Evolutionary conservation across 30 jellyfish, hydroid and myxozoan species (phyloP).

Genomic region (Pseudorhiza aurosa): DNA sequence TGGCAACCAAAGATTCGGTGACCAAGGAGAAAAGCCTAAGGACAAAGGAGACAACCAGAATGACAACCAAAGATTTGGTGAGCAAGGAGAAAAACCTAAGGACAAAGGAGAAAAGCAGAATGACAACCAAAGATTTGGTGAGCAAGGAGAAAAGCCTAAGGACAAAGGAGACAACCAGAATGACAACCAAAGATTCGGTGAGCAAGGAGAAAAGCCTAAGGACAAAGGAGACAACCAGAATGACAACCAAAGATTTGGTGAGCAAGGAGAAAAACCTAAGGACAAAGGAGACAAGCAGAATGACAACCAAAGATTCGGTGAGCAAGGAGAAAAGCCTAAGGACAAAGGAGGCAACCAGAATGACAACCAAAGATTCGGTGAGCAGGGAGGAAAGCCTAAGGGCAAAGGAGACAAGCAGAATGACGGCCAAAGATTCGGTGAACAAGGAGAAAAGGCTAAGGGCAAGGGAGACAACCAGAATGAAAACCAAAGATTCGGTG

Average conservation of each 20-base stretch:
- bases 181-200: background rate
- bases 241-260: background rate
- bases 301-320: background rate
- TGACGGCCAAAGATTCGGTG: background rate
- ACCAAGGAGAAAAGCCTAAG: background rate
- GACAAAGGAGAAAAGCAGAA: background rate
- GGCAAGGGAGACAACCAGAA: background rate
- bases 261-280: background rate
- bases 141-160: background rate
- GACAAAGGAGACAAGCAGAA: background rate
- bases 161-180: background rate
- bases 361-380: conserved; percentile 1
- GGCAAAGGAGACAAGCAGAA: background rate
- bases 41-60: background rate
- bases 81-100: background rate
- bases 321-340: too few species aligned
- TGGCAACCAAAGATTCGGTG: background rate
- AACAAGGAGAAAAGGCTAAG: background rate
- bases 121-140: conserved; percentile 3
- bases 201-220: background rate
- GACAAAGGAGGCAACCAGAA: background rate
- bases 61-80: background rate
- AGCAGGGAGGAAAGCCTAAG: too few species aligned
- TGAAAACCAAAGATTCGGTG: background rate
- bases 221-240: background rate